A percentile compares a stretch with the other conserved stretches of the same genome.
phyloP scores from a whole-genome alignment of 2,888 invertebrate species.

The Drosophila lacicola region DNA sequence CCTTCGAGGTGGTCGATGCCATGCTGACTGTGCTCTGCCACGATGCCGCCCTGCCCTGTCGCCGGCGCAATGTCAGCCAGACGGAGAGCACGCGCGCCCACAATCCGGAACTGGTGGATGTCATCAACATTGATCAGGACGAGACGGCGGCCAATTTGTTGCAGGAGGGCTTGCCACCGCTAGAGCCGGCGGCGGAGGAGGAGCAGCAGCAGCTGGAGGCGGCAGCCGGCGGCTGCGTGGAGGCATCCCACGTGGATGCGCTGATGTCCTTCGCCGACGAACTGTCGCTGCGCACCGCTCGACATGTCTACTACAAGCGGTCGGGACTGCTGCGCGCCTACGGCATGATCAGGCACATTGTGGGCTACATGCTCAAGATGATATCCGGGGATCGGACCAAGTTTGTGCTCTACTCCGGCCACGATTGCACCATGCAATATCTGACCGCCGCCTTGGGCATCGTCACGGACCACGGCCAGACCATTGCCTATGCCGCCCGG shows the following conservation, averaged over 20 bases:
- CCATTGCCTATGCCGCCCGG: conserved; percentile 94
- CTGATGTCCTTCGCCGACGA: conserved; percentile 93
- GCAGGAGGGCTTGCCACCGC: neutral
- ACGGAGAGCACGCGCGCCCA: conserved; percentile 52
- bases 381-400: conserved; percentile 91
- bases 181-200: conserved; percentile 18
- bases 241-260: conserved; percentile 90
- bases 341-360: conserved; percentile 93
- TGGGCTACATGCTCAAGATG: conserved; percentile 92
- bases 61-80: conserved; percentile 60
- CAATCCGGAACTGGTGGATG: conserved; percentile 82
- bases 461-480: conserved; percentile 79
- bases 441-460: conserved; percentile 92
- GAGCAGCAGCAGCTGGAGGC: conserved; percentile 27
- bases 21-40: conserved; percentile 93
- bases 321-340: conserved; percentile 91
- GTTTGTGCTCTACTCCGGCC: conserved; percentile 94
- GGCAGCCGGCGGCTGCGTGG: conserved; percentile 86
- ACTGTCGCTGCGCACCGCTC: conserved; percentile 89
- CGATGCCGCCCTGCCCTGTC: conserved; percentile 91
- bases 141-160: conserved; percentile 68
- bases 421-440: conserved; percentile 95
- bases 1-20: conserved; percentile 90
- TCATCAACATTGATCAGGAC: conserved; percentile 85
- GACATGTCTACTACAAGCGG: conserved; percentile 87